Conservation (phyloP, 2,113 vertebrate species). For the Rhegmatorhina hoffmannsi region DNA sequence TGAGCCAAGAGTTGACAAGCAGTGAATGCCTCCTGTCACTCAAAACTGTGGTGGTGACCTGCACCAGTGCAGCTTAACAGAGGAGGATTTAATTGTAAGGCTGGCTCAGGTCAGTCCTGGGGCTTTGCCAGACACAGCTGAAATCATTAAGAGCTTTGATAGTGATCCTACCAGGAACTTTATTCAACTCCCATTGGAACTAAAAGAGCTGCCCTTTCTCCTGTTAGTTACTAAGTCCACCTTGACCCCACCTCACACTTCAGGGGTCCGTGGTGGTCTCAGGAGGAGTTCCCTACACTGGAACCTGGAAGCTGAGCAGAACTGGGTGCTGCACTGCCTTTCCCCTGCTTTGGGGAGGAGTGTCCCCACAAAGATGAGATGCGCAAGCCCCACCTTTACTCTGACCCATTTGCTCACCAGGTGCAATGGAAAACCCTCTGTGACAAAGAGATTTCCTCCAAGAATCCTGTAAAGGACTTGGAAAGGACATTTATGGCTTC, state of each 20-base stretch:
- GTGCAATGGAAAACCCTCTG: not conserved
- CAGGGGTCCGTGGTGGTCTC: not conserved
- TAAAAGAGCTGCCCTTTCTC: not conserved
- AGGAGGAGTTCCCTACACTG: fast-evolving
- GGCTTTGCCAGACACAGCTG: not conserved
- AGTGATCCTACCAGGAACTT: not conserved
- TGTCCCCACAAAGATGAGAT: fast-evolving
- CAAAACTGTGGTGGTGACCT: not conserved
- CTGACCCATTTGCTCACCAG: not conserved
- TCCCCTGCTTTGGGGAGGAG: not conserved
- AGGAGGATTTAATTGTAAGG: not conserved
- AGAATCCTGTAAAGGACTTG: not conserved
- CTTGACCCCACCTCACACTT: not conserved
- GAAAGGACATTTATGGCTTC: conserved; percentile 32
- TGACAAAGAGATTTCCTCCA: not conserved
- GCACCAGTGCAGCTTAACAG: not conserved
- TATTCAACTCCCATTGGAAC: not conserved
- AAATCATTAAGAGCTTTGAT: not conserved
- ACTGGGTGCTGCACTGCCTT: not conserved
- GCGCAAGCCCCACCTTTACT: fast-evolving
- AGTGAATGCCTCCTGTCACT: not conserved
- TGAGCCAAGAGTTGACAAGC: not conserved
- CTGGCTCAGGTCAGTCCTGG: not conserved
- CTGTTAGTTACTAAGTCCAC: fast-evolving
- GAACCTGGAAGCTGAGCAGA: not conserved